Conservation (phyloP, 2,797 vertebrate genomes). For the Pangasius djambal region DNA sequence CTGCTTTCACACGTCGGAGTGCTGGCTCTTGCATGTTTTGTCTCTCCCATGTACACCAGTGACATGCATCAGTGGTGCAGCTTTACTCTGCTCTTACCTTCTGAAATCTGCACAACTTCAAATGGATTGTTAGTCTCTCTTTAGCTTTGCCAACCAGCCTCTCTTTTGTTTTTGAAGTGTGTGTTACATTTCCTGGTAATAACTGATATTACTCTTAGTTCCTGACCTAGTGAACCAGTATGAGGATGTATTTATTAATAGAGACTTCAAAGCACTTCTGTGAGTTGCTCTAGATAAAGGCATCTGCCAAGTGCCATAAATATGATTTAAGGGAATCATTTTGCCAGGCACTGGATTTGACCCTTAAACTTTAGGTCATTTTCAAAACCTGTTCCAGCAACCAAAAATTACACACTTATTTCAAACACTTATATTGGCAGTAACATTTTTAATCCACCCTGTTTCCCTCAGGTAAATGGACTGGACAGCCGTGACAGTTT, state of each 20-base stretch:
- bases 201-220: background rate
- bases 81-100: background rate
- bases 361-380: background rate
- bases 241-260: background rate
- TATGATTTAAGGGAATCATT: background rate
- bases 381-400: background rate
- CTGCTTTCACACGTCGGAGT: background rate
- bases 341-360: background rate
- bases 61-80: background rate
- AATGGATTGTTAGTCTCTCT: background rate
- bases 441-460: background rate
- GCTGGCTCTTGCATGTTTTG: background rate
- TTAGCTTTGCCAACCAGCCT: background rate
- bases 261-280: background rate
- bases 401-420: background rate
- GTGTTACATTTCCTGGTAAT: background rate
- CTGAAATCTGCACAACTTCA: background rate
- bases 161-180: background rate
- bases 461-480: conserved; percentile 73
- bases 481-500: conserved; percentile 83
- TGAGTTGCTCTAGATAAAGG: background rate
- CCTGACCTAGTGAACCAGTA: background rate
- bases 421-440: background rate
- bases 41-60: background rate
- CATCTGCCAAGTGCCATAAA: background rate